These are phyloP conservation scores for Ptychobarbus kaznakovi DNA, from an alignment of 2,797 vertebrate genomes.

Conservation along the genomic window DNA sequence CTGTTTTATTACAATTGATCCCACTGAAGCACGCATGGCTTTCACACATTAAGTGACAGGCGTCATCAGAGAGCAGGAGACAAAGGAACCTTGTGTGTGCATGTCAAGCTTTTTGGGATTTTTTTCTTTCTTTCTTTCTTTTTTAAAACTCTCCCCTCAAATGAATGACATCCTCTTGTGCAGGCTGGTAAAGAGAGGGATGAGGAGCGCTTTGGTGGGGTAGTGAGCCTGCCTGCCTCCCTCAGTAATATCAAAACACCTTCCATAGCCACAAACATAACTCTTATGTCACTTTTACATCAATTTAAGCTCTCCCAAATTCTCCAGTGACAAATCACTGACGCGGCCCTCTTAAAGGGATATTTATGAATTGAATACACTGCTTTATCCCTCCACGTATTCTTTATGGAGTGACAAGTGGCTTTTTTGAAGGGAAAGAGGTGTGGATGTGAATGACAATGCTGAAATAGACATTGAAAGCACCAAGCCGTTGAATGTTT, in stretches of 20 bases:
- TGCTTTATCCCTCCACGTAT: slow-evolving; percentile 58
- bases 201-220: slow-evolving; percentile 44
- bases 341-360: slow-evolving; percentile 59
- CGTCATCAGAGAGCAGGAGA: slow-evolving; percentile 60
- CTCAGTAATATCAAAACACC: slow-evolving; percentile 59
- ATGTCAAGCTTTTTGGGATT: neutral
- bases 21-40: slow-evolving; percentile 51
- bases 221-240: slow-evolving; percentile 45
- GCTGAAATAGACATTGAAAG: slow-evolving; percentile 48
- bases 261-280: slow-evolving; percentile 60
- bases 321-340: slow-evolving; percentile 63
- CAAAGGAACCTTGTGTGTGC: slow-evolving; percentile 42
- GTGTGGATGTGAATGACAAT: slow-evolving; percentile 56
- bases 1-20: slow-evolving; percentile 65
- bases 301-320: slow-evolving; percentile 57
- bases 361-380: slow-evolving; percentile 64
- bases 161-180: slow-evolving; percentile 55
- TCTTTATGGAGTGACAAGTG: slow-evolving; percentile 61
- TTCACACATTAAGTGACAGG: slow-evolving; percentile 59
- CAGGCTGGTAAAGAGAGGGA: slow-evolving; percentile 43
- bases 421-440: slow-evolving; percentile 27
- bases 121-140: neutral
- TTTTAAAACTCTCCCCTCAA: slow-evolving; percentile 54
- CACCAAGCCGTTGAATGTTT: slow-evolving; percentile 44
- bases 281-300: slow-evolving; percentile 66